Evolutionary conservation across 2,797 vertebrate genomes (phyloP).

Genomic region (Momotus momota): DNA sequence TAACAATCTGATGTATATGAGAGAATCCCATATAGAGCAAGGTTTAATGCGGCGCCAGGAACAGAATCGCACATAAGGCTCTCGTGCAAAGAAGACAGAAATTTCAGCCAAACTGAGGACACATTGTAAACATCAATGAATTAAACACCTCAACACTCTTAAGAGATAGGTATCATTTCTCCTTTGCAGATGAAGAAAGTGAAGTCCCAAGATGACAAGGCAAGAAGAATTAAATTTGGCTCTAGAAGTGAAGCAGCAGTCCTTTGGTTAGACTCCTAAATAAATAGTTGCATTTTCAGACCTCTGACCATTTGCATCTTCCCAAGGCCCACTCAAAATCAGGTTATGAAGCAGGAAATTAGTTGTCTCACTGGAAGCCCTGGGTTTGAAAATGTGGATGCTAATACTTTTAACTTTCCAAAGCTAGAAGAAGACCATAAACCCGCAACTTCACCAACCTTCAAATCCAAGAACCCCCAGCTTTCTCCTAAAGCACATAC

Average conservation of each 20-base stretch:
- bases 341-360: not conserved
- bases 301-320: not conserved
- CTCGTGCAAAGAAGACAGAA: conserved; percentile 5
- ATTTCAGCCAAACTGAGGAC: conserved; percentile 17
- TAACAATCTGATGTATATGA: not conserved
- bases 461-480: not conserved
- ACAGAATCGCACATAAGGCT: not conserved
- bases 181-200: not conserved
- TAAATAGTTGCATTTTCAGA: conserved; percentile 5
- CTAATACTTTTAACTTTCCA: not conserved
- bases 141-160: not conserved
- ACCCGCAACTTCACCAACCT: not conserved
- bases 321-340: not conserved
- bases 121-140: conserved; percentile 11
- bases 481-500: not conserved
- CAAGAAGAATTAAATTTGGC: not conserved
- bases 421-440: not conserved
- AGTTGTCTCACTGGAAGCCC: not conserved
- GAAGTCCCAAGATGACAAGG: not conserved
- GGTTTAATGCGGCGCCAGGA: not conserved
- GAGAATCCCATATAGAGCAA: not conserved
- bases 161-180: not conserved
- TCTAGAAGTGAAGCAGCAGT: not conserved
- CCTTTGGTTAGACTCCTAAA: not conserved
- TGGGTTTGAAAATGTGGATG: not conserved